Evolutionary conservation across 2,888 invertebrate species (phyloP), one percentile per base, ranked within the genome.

Genomic region (Hirtodrosophila alboralis): DNA sequence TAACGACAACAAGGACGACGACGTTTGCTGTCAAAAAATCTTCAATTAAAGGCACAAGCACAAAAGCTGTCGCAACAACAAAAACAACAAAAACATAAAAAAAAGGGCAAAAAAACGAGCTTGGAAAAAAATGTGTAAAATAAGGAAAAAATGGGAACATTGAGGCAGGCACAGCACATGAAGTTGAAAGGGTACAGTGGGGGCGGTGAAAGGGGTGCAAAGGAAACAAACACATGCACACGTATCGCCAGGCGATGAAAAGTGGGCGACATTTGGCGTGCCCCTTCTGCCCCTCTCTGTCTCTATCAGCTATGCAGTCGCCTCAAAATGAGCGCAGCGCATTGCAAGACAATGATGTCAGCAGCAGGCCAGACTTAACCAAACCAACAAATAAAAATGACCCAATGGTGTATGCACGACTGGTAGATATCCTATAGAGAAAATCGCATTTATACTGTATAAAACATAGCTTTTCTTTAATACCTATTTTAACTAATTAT

Each of bases 271-370:
- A 56, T 51, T 65, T 51, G 44, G 54, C 51, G 54, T n/a, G n/a
- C n/a, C n/a, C n/a, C n/a, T n/a, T n/a, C n/a, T n/a, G n/a, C 57
- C 66, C 47, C 10, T 44, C 44, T 59, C 49, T 45, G 45, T n/a
- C n/a, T n/a, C n/a, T n/a, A n/a, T n/a, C 66, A 66, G 60, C 51
- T 56, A 63, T 70, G 71, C 75, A 75, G 77, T 54, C 44, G 69
- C 58, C 66, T 72, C 69, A 79, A 75, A 75, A 75, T 79, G 76
- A 79, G 76, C 60, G 69, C 45, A 49, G 57, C 70, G 63, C 84
- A 83, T 83, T 61, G 77, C 84, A 79, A 79, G 79, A 79, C 79
- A 79, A 79, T 79, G 84, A 79, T 79, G 84, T 84, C 79, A 79
- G 79, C 65, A 56, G 45, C 74, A 78, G 60, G 53, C 41, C 57